phyloP scores from a whole-genome alignment of 2,888 invertebrate species.

The Pseudanteris insignis region DNA sequence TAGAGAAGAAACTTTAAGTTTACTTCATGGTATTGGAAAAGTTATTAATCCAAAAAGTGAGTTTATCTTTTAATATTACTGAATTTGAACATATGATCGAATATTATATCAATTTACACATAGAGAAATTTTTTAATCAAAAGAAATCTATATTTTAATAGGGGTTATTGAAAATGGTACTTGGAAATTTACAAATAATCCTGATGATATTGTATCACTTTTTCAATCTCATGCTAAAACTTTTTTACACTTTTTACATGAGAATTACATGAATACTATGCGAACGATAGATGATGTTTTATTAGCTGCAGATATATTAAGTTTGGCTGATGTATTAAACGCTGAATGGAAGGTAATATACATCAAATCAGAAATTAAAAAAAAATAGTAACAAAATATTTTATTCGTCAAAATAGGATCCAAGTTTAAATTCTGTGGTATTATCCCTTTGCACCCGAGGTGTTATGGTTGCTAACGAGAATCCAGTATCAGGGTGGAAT shows the following conservation, averaged over 20 bases:
- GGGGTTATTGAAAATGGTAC: constrained; percentile 58
- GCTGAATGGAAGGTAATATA: constrained; percentile 74
- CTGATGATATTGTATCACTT: constrained; percentile 74
- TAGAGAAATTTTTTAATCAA: constrained; percentile 1
- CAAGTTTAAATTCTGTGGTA: constrained; percentile 53
- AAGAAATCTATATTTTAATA: constrained; percentile 27
- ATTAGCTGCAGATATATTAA: constrained; percentile 72
- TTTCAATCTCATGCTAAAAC: constrained; percentile 75
- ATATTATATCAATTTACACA: neutral
- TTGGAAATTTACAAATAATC: constrained; percentile 71
- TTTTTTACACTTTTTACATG: constrained; percentile 76
- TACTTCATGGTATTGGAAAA: constrained; percentile 80
- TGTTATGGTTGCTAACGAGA: constrained; percentile 76
- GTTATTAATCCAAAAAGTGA: constrained; percentile 81
- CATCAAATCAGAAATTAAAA: constrained; percentile 1
- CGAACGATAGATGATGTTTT: constrained; percentile 70
- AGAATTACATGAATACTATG: constrained; percentile 81
- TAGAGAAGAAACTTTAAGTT: constrained; percentile 76
- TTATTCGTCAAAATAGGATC: no score
- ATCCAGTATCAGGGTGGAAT: constrained; percentile 78
- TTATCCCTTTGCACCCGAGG: constrained; percentile 70
- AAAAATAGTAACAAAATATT: constrained; percentile 10
- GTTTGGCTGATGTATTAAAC: constrained; percentile 76
- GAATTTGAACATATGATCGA: neutral
- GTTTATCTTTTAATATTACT: no score